Percentiles rank a stretch among this genome's conserved stretches.
phyloP scores from a whole-genome alignment of 2,888 invertebrate species.

The Heliconius hortense region DNA sequence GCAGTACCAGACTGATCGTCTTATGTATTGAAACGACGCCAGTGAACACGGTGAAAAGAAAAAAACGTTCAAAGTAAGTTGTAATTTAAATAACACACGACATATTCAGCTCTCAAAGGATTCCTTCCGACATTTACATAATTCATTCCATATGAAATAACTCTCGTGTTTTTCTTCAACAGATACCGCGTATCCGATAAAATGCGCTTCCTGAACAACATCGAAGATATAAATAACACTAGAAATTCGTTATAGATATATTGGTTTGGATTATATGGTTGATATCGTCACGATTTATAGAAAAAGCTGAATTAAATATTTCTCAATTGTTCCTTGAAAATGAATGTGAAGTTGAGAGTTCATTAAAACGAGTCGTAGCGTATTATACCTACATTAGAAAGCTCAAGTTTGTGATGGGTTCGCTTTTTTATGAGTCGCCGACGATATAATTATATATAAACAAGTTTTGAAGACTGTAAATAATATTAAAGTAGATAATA shows the following conservation, averaged over 20 bases:
- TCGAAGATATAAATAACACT: conserved; percentile 64
- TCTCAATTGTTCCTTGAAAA: neutral
- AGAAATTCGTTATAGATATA: conserved; percentile 63
- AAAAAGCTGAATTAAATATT: neutral
- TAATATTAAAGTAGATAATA: conserved; percentile 63
- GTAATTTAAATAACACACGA: conserved; percentile 24
- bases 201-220: conserved; percentile 56
- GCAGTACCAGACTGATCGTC: conserved; percentile 93
- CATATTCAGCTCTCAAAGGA: conserved; percentile 15
- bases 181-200: conserved; percentile 63
- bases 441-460: conserved; percentile 44
- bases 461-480: conserved; percentile 75
- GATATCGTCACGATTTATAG: conserved; percentile 3
- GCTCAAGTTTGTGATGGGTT: too few relatives aligned
- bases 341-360: neutral
- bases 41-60: conserved; percentile 81
- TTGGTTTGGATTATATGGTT: conserved; percentile 42
- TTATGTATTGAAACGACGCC: conserved; percentile 94
- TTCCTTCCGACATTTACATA: conserved; percentile 17
- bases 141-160: conserved; percentile 42
- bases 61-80: conserved; percentile 79
- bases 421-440: neutral
- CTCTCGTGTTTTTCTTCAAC: conserved; percentile 45
- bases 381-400: neutral
- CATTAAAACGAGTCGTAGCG: neutral